Evolutionary conservation across 1,140 invertebrate genomes (phyloP), one percentile per base, ranked within the genome.

Genomic region (Wiebesia pumilae): DNA sequence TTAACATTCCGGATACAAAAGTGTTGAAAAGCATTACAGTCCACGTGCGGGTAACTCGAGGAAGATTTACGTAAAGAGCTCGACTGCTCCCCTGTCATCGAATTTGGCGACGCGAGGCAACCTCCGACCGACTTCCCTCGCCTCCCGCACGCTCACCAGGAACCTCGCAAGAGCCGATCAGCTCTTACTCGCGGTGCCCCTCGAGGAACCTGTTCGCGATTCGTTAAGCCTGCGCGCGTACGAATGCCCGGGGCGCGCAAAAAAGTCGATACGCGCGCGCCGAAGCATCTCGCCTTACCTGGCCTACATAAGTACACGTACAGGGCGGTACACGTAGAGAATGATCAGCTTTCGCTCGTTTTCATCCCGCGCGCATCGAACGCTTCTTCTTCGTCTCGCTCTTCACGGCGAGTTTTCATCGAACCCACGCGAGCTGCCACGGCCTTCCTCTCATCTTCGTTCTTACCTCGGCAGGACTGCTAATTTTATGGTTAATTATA

Each of bases 401-500:
- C 16, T 24, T 75, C 71, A 10, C 14, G n/a, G 0, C 71, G 3
- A 2, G 0, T 35, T 75, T 43, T n/a, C 33, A 1, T 24, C 27
- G 9, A 6, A 9, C 33, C 69, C 21, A 12, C 38, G 9, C 40
- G 1, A 33, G 35, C 30, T 27, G n/a, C 38, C 1, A 1, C 71
- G 3, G 38, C 19, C 9, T 73, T 10, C 10, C 24, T 9, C 4
- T 75, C 16, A 38, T n/a, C 35, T 7, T 33, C 67, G 67, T 35
- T 71, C 3, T 35, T 35, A 71, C 12, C 67, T 14, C 33, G n/a
- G 0, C 35, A 12, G 19, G n/a, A 43, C 40, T 43, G 38, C 43
- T 75, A 75, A 75, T 75, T 75, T 75, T 43, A 75, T 43, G 71
- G 38, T 75, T 43, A 75, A 75, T 75, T 75, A 75, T 40, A 24